These are phyloP conservation scores for Stenodera caucasica DNA, from an alignment of 2,888 invertebrate genomes.

Conservation along the genomic window DNA sequence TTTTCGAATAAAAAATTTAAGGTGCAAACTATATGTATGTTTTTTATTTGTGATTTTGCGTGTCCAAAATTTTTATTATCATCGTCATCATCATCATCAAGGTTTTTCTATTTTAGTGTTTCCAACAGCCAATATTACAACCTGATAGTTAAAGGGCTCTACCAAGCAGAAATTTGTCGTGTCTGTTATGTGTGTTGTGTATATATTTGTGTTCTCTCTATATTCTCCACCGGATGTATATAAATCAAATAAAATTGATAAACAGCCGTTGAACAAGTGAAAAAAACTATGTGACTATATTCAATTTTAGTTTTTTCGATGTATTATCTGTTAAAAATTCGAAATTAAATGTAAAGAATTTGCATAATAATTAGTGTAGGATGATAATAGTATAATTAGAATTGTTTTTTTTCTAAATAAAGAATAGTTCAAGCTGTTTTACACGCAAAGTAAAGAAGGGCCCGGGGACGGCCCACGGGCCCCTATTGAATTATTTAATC, in stretches of 20 bases:
- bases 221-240: conserved; percentile 6
- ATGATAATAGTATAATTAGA: not conserved
- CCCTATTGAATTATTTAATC: conserved; percentile 46
- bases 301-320: not conserved
- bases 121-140: conserved; percentile 11
- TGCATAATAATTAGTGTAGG: not conserved
- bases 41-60: no score
- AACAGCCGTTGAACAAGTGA: not conserved
- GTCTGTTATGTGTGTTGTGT: conserved; percentile 11
- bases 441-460: conserved; percentile 46
- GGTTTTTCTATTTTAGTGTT: conserved; percentile 14
- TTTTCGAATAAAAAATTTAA: not conserved
- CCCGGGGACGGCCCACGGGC: conserved; percentile 44
- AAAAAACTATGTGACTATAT: conserved; percentile 1
- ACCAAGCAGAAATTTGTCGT: conserved; percentile 24
- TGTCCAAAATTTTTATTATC: not conserved
- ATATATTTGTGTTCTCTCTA: not conserved
- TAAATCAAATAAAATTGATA: conserved; percentile 8
- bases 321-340: no score
- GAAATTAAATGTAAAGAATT: not conserved
- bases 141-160: conserved; percentile 18
- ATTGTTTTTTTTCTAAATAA: not conserved
- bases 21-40: not conserved
- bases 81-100: not conserved
- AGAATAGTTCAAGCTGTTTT: conserved; percentile 45